Conservation (phyloP, 2,113 vertebrate genomes). For the Diadophis punctatus region DNA sequence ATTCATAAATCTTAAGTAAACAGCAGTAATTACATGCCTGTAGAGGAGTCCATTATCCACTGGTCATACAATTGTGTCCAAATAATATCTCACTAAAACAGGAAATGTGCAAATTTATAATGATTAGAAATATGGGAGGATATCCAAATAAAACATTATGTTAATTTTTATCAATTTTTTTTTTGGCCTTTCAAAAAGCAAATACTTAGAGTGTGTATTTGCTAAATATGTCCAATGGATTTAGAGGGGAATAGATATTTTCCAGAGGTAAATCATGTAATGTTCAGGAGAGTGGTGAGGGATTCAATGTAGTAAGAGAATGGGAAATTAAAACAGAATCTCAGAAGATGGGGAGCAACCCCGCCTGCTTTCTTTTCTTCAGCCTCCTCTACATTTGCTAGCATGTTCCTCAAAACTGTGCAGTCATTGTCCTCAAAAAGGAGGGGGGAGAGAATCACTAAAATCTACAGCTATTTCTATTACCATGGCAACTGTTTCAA, state of each 20-base stretch:
- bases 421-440: conserved; percentile 7
- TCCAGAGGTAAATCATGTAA: conserved; percentile 4
- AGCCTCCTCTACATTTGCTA: conserved; percentile 9
- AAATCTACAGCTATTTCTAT: conserved; percentile 45
- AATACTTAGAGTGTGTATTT: conserved; percentile 31
- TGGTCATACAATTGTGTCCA: conserved; percentile 44
- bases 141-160: conserved; percentile 41
- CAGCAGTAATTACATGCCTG: conserved; percentile 44
- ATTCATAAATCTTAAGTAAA: conserved; percentile 30
- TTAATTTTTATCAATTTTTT: conserved; percentile 43
- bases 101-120: conserved; percentile 50
- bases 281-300: conserved; percentile 12
- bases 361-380: background rate
- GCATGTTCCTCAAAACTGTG: conserved; percentile 7
- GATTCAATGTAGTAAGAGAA: background rate
- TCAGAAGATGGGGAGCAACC: background rate
- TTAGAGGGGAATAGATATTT: conserved; percentile 37
- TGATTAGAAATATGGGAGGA: conserved; percentile 48
- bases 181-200: background rate
- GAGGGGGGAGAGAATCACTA: background rate
- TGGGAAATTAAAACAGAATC: background rate
- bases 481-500: conserved; percentile 55
- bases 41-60: conserved; percentile 45
- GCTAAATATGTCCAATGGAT: conserved; percentile 1
- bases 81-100: conserved; percentile 52